Base-by-base conservation (phyloP, 2,797 vertebrate species). In the Momotus momota region DNA sequence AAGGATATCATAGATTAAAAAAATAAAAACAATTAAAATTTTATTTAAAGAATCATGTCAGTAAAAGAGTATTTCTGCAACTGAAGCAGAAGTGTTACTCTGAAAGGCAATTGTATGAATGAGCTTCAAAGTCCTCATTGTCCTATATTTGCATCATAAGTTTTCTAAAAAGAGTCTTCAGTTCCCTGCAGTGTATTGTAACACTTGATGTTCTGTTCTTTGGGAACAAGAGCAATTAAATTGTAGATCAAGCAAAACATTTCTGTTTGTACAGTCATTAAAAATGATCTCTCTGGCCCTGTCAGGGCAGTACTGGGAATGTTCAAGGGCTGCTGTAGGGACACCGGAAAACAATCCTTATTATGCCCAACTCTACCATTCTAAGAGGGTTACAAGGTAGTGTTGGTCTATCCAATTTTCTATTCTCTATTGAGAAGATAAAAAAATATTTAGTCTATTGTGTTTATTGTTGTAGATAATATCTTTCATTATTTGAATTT, bases 171-270 rank as follows among this genome's bases (percentile, higher is more conserved):
- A 85, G 75, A 81, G 35, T 26, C 25, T 90, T 80, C 46, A 90
- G 46, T 90, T 22, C 40, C 88, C 83, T 70, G 60, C 70, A 86
- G 83, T 67, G 92, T 41, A 10, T 79, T 82, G 55, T 93, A 88
- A 90, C 81, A 92, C 71, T 45, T 33, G 27, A 33, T 87, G 73
- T 73, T 94, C 70, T 94, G 81, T 66, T 93, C 73, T 90, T 90
- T 82, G 78, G 86, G 71, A 96, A 45, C n/a, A 66, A 84, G 22
- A 90, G 54, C 83, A 94, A 95, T 96, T 95, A 95, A 85, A 81
- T 86, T 80, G 71, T 52, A 73, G 86, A 85, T 80, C 64, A 94
- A 86, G 73, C 71, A 90, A 90, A 95, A 43, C 43, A 60, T 61
- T 96, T 81, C 81, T 93, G 62, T 55, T 80, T 92, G 52, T 70